A percentile compares a stretch with the other conserved stretches of the same genome.
Evolutionary conservation across 2,888 invertebrate species (phyloP).

Genomic region (Aquatica leii): DNA sequence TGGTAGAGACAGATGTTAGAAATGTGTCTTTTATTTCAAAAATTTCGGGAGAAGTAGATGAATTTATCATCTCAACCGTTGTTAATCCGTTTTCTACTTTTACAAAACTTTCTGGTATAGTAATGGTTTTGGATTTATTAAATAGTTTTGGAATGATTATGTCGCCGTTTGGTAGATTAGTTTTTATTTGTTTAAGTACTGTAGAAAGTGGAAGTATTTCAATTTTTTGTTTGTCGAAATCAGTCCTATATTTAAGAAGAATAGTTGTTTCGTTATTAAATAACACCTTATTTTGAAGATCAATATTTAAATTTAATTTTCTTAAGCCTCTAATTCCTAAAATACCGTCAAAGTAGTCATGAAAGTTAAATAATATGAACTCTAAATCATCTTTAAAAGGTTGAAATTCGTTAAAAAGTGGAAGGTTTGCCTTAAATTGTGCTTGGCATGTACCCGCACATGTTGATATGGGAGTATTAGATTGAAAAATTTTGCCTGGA

Average conservation of each 20-base stretch:
- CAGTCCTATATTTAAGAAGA: no score
- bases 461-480: constrained; percentile 15
- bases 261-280: constrained; percentile 22
- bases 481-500: constrained; percentile 12
- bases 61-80: background rate
- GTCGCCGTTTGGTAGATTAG: constrained; percentile 1
- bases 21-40: no score
- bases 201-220: background rate
- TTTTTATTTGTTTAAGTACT: no score
- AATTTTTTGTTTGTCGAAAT: no score
- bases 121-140: background rate
- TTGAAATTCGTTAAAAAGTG: constrained; percentile 30
- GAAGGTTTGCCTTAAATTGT: constrained; percentile 22
- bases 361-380: constrained; percentile 30
- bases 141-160: constrained; percentile 1
- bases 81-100: background rate
- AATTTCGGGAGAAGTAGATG: no score
- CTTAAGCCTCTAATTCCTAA: constrained; percentile 30
- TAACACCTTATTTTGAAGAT: constrained; percentile 18
- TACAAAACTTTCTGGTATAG: background rate
- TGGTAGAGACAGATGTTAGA: no score
- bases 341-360: constrained; percentile 35
- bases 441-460: constrained; percentile 14
- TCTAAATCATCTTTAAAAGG: constrained; percentile 12
- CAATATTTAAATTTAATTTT: constrained; percentile 21